Evolutionary conservation across 92 coral and sea anemone genomes (phyloP).

Genomic region (Hydrozoanthus gracilis): DNA sequence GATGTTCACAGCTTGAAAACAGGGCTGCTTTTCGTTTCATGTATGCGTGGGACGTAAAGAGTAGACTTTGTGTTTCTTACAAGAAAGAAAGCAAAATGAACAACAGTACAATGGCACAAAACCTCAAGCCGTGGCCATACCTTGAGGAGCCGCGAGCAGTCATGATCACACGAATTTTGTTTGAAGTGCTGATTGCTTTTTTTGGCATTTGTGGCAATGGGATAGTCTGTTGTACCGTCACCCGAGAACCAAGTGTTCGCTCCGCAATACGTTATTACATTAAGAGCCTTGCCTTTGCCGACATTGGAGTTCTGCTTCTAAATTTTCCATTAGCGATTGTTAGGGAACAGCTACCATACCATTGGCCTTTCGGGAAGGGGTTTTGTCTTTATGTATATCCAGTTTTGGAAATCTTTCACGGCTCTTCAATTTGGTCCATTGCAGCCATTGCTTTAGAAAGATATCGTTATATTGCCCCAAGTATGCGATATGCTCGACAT

Average conservation of each 20-base stretch:
- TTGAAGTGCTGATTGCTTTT: slow-evolving; percentile 68
- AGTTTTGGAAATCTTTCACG: slow-evolving; percentile 82
- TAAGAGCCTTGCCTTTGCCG: slow-evolving; percentile 86
- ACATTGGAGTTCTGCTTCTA: slow-evolving; percentile 72
- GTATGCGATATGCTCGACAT: slow-evolving; percentile 37
- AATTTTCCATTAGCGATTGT: slow-evolving; percentile 81
- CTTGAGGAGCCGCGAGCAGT: slow-evolving; percentile 63
- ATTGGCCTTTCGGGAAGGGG: slow-evolving; percentile 82
- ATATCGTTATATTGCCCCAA: slow-evolving; percentile 52
- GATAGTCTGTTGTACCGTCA: slow-evolving; percentile 63
- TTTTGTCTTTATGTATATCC: slow-evolving; percentile 78
- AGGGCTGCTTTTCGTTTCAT: no score
- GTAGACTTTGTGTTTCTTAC: background rate
- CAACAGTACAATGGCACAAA: background rate
- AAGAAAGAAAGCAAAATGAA: background rate
- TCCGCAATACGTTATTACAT: slow-evolving; percentile 70
- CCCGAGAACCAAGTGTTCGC: slow-evolving; percentile 59
- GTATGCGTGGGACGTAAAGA: background rate
- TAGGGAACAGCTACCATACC: slow-evolving; percentile 61
- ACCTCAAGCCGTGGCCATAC: slow-evolving; percentile 11
- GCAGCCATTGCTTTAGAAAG: slow-evolving; percentile 92
- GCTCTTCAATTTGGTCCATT: slow-evolving; percentile 86
- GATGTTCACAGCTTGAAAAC: background rate
- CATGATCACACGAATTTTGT: slow-evolving; percentile 51
- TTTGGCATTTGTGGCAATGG: slow-evolving; percentile 79